phyloP scores from a whole-genome alignment of 2,888 invertebrate genomes.

The Drosophila pseudotalamancana region DNA sequence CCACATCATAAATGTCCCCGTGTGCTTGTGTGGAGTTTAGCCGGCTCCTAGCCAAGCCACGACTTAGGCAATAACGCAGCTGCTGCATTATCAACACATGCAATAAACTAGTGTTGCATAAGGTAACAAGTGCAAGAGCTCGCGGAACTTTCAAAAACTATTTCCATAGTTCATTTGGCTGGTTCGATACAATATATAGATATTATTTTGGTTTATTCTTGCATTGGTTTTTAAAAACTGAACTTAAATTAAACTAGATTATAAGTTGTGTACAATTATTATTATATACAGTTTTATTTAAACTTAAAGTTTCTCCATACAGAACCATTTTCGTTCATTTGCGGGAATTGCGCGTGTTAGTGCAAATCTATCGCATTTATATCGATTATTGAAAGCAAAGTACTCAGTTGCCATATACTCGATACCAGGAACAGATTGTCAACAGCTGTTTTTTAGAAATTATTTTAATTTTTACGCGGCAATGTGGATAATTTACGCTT shows the following conservation, averaged over 20 bases:
- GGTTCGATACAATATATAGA: too few relatives aligned
- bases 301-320: too few relatives aligned
- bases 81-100: conserved; percentile 42
- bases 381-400: conserved; percentile 1
- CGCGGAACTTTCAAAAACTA: too few relatives aligned
- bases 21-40: conserved; percentile 6
- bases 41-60: conserved; percentile 16
- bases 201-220: too few relatives aligned
- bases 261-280: too few relatives aligned
- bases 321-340: not conserved
- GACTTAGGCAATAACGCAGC: conserved; percentile 35
- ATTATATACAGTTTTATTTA: too few relatives aligned
- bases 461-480: conserved; percentile 15
- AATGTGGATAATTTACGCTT: conserved; percentile 81
- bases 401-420: conserved; percentile 16
- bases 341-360: not conserved
- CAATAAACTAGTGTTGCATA: conserved; percentile 5
- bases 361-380: too few relatives aligned
- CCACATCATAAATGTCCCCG: conserved; percentile 86
- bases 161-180: conserved; percentile 8
- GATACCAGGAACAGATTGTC: conserved; percentile 20
- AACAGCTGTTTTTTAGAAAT: conserved; percentile 27
- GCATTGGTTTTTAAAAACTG: too few relatives aligned
- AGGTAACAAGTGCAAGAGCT: too few relatives aligned
- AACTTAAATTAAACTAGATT: too few relatives aligned